Percentiles rank a stretch among this genome's conserved stretches.
Evolutionary conservation across 2,113 vertebrate genomes (phyloP).

Genomic region (Colius striatus): DNA sequence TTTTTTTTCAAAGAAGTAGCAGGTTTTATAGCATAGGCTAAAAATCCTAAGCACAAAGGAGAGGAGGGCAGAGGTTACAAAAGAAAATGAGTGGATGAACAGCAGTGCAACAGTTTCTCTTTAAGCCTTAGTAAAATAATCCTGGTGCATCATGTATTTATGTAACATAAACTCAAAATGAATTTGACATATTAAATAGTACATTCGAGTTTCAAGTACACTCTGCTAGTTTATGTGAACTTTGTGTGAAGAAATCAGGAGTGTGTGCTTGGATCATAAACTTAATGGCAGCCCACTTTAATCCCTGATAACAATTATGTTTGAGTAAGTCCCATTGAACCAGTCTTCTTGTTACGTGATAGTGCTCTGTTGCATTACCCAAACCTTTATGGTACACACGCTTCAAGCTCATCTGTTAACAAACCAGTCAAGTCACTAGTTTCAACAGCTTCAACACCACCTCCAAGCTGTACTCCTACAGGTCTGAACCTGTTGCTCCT

Average conservation of each 20-base stretch:
- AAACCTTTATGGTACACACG: neutral
- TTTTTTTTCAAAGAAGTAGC: neutral
- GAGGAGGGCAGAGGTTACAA: neutral
- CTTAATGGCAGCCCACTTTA: neutral
- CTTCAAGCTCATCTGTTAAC: neutral
- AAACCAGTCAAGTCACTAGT: conserved; percentile 37
- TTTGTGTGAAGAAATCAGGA: neutral
- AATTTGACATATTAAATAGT: neutral
- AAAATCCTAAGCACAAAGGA: neutral
- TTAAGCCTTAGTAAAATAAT: neutral
- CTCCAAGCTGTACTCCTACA: neutral
- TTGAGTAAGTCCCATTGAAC: neutral
- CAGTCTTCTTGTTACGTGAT: neutral
- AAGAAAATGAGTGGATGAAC: neutral
- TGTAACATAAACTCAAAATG: neutral
- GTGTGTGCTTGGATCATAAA: neutral
- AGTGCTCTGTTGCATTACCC: neutral
- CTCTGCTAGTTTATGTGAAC: neutral
- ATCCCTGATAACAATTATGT: neutral
- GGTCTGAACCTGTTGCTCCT: conserved; percentile 30
- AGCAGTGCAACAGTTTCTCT: neutral
- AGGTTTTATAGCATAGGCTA: neutral
- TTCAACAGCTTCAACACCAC: conserved; percentile 33
- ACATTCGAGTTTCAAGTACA: neutral
- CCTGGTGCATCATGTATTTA: neutral